A percentile compares a stretch with the other conserved stretches of the same genome.
Evolutionary conservation across 2,888 invertebrate species (phyloP).

Genomic region (Drosophila hamatofila): DNA sequence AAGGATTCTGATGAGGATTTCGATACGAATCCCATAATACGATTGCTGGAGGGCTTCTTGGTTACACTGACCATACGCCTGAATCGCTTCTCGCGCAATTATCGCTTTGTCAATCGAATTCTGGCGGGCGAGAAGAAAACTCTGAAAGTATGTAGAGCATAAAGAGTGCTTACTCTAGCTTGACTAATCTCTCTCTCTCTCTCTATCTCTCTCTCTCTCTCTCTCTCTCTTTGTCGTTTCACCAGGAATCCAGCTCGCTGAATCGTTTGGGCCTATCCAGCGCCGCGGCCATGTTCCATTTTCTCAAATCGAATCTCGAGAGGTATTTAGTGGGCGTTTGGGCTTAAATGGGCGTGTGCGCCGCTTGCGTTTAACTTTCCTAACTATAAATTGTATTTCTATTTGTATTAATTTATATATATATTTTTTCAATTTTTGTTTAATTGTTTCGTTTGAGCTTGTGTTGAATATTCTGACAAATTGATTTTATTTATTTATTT

Average conservation of each 20-base stretch:
- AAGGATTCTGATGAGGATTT: constrained; percentile 82
- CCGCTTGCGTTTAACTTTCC: constrained; percentile 62
- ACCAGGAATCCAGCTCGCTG: constrained; percentile 90
- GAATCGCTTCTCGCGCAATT: constrained; percentile 95
- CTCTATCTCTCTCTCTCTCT: not conserved
- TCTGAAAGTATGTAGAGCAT: constrained; percentile 89
- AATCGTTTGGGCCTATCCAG: constrained; percentile 89
- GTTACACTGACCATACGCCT: constrained; percentile 93
- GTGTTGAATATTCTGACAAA: constrained; percentile 49
- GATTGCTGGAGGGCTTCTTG: constrained; percentile 86
- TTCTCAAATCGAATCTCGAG: constrained; percentile 82
- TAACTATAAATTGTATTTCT: constrained; percentile 12
- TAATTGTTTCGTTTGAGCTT: constrained; percentile 50
- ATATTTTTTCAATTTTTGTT: constrained; percentile 37
- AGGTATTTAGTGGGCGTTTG: constrained; percentile 78
- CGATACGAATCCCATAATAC: constrained; percentile 81
- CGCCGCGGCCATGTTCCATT: constrained; percentile 86
- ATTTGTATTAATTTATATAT: not conserved
- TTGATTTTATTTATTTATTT: constrained; percentile 28
- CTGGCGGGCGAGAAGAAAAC: constrained; percentile 94
- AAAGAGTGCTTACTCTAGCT: not conserved
- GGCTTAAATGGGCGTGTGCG: constrained; percentile 59
- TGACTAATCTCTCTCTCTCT: not conserved
- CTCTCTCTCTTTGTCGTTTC: constrained; percentile 13
- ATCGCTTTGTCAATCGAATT: constrained; percentile 96